Evolutionary conservation across 2,113 vertebrate genomes (phyloP), one percentile per base, ranked within the genome.

Genomic region (Mola mola): DNA sequence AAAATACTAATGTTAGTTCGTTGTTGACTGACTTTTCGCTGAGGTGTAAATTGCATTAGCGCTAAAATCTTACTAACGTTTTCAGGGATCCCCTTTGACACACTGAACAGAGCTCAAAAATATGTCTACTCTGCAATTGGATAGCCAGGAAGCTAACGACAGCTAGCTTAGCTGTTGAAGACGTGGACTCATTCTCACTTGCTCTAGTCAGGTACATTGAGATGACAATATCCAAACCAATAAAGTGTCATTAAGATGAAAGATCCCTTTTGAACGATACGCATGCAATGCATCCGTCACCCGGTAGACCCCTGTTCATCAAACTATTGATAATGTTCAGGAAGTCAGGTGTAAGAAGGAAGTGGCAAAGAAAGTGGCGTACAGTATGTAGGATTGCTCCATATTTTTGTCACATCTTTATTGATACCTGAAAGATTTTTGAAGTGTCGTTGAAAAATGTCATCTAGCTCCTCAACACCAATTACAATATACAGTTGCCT

Each of bases 341-440:
- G 80, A 82, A 81, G 82, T 78, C 64, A 47, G 34, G 17, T 72
- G 28, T 15, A 47, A 78, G 65, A 68, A 81, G 82, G 87, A 85
- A 87, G 78, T 80, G 46, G 48, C 26, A 59, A 49, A n/a, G 11
- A 59, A 8, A 0, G 20, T 78, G 65, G 63, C 61, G 34, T 55
- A 7, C n/a, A 51, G 10, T 40, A 12, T 38, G 13, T 17, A 24
- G 47, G 34, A 68, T 22, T 41, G 28, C 13, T 52, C 2, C 8
- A 22, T 20, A 11, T 26, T 13, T 53, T 12, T 56, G 46, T n/a
- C 15, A 34, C 50, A 42, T 40, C 3, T 5, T 10, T n/a, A n/a
- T n/a, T n/a, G n/a, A n/a, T n/a, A n/a, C n/a, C n/a, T n/a, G n/a
- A n/a, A n/a, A n/a, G n/a, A n/a, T n/a, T n/a, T n/a, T n/a, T n/a